phyloP scores from a whole-genome alignment of 2,797 vertebrate genomes.

The Squalus acanthias region DNA sequence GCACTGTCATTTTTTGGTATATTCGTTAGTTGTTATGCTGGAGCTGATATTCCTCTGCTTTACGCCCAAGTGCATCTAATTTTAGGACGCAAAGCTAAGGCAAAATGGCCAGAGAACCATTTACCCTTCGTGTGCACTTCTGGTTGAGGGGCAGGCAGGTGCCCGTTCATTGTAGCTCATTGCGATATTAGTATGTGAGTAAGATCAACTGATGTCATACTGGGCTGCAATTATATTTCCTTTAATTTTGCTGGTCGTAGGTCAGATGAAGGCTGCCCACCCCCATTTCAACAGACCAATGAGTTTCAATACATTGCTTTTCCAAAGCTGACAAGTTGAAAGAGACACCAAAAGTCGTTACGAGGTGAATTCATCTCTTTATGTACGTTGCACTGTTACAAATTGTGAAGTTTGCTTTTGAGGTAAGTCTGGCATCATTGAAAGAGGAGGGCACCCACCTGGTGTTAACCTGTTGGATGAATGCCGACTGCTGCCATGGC shows the following conservation, averaged over 20 bases:
- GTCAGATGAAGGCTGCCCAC: neutral
- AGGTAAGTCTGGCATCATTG: too few species aligned
- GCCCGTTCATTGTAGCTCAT: neutral
- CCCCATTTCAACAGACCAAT: too few species aligned
- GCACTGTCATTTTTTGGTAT: neutral
- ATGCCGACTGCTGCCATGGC: too few species aligned
- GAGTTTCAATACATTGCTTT: too few species aligned
- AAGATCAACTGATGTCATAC: neutral
- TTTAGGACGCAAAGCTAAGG: neutral
- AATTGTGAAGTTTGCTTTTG: too few species aligned
- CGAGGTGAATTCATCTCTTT: neutral
- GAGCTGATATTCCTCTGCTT: neutral
- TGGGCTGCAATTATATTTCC: neutral
- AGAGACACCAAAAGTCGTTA: neutral
- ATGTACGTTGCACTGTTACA: neutral
- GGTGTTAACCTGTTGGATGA: too few species aligned
- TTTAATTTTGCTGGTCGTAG: neutral
- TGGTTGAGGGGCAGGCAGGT: neutral
- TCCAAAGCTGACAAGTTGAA: neutral
- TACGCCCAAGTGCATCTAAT: neutral
- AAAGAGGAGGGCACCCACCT: too few species aligned
- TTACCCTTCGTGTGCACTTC: neutral
- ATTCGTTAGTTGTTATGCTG: neutral
- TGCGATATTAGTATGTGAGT: neutral
- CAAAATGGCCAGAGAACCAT: neutral